Evolutionary conservation across 2,888 invertebrate species (phyloP).

Genomic region (Tridacna crocea): DNA sequence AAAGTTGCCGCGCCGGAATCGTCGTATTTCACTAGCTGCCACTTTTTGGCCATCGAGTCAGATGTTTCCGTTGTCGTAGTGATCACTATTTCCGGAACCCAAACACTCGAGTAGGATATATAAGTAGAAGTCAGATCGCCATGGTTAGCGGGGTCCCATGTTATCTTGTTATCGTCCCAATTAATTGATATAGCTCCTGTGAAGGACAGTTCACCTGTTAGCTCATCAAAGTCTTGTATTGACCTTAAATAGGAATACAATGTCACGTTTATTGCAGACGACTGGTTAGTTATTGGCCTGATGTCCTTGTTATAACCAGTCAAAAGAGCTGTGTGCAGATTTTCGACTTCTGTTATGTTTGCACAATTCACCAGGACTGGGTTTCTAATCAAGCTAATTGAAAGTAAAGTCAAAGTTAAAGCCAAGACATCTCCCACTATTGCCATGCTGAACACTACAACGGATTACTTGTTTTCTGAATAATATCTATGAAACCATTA

Average conservation of each 20-base stretch:
- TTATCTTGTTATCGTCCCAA: conserved; percentile 45
- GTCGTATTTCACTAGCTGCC: conserved; percentile 39
- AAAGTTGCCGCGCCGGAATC: conserved; percentile 38
- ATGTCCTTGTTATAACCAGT: conserved; percentile 36
- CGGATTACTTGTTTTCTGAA: no score
- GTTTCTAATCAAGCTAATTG: not conserved
- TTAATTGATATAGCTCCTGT: conserved; percentile 19
- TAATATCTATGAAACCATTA: no score
- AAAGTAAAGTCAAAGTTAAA: not conserved
- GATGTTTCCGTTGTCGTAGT: conserved; percentile 54
- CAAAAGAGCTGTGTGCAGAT: conserved; percentile 20
- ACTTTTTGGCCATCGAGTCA: conserved; percentile 46
- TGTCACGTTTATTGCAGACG: conserved; percentile 10
- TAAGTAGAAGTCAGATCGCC: conserved; percentile 1
- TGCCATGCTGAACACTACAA: no score
- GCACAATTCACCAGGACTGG: not conserved
- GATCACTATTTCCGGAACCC: conserved; percentile 58
- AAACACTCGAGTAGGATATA: conserved; percentile 42
- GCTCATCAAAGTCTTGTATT: conserved; percentile 53
- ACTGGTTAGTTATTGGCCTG: conserved; percentile 29
- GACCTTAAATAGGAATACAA: conserved; percentile 33
- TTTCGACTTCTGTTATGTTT: conserved; percentile 2
- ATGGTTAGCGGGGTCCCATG: conserved; percentile 33
- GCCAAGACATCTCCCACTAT: not conserved
- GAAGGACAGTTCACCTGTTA: conserved; percentile 38